These are phyloP conservation scores for Sceloporus undulatus DNA, from an alignment of 2,113 vertebrate species.

Conservation along the genomic window DNA sequence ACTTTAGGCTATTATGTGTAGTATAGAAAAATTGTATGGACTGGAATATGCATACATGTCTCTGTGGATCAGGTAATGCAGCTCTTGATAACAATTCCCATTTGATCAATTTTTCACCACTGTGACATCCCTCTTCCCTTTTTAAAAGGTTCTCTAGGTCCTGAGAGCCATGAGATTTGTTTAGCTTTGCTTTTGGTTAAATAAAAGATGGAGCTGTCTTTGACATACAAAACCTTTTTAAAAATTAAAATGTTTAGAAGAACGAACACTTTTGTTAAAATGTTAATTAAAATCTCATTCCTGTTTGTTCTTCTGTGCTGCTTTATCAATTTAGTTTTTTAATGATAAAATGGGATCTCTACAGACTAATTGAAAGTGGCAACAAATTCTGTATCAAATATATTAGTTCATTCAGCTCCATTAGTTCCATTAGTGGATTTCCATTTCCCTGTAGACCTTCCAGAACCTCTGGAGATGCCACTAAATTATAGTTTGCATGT, in stretches of 20 bases:
- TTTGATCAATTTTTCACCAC: neutral
- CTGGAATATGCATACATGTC: too few relatives aligned
- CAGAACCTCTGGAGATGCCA: slow-evolving; percentile 26
- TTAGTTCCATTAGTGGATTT: slow-evolving; percentile 36
- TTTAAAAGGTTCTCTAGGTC: neutral
- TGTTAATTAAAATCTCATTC: slow-evolving; percentile 35
- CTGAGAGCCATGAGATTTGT: neutral
- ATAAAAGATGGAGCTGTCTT: neutral
- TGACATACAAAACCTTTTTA: neutral
- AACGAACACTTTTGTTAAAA: slow-evolving; percentile 28
- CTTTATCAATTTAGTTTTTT: slow-evolving; percentile 39
- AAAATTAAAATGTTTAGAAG: slow-evolving; percentile 31
- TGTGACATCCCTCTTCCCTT: neutral
- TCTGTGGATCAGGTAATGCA: neutral
- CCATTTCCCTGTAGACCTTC: slow-evolving; percentile 34
- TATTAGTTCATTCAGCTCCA: slow-evolving; percentile 37
- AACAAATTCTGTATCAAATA: slow-evolving; percentile 36
- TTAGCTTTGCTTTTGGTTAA: neutral
- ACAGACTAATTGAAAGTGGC: slow-evolving; percentile 34
- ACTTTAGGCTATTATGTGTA: too few relatives aligned
- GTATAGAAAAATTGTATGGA: too few relatives aligned
- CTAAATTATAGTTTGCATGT: slow-evolving; percentile 12
- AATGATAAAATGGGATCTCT: slow-evolving; percentile 31
- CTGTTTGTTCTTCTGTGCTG: slow-evolving; percentile 19
- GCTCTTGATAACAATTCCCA: neutral